Conservation (phyloP, 2,113 vertebrate genomes). For the Pteruthius melanotis region DNA sequence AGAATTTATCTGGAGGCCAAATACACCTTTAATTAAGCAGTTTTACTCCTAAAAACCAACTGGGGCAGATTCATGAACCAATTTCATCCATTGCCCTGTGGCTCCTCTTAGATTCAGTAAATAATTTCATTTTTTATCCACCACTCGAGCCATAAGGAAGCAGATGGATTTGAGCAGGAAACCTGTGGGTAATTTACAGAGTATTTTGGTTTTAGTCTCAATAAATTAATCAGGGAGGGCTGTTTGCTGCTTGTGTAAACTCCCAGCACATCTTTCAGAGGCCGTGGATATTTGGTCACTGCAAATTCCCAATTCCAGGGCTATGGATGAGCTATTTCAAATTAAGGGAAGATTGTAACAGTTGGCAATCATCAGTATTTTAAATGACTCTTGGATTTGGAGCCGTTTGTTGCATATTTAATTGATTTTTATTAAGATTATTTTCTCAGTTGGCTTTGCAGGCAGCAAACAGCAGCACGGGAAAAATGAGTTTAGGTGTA, state of each 20-base stretch:
- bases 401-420: background rate
- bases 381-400: background rate
- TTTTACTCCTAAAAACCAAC: background rate
- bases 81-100: background rate
- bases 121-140: background rate
- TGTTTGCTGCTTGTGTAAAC: background rate
- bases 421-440: background rate
- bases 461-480: background rate
- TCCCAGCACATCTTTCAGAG: background rate
- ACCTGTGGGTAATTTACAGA: background rate
- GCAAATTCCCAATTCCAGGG: background rate
- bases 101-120: background rate
- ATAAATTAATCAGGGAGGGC: background rate
- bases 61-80: constrained; percentile 4
- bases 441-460: background rate
- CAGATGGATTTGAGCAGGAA: constrained; percentile 1
- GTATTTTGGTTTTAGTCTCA: background rate
- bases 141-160: background rate
- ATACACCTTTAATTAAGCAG: background rate
- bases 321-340: background rate
- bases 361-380: background rate
- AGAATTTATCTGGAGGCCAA: background rate
- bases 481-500: too few species aligned
- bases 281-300: background rate
- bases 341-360: background rate